Conservation (phyloP, 1,140 invertebrate genomes). For the Drosophila kurseongensis region DNA sequence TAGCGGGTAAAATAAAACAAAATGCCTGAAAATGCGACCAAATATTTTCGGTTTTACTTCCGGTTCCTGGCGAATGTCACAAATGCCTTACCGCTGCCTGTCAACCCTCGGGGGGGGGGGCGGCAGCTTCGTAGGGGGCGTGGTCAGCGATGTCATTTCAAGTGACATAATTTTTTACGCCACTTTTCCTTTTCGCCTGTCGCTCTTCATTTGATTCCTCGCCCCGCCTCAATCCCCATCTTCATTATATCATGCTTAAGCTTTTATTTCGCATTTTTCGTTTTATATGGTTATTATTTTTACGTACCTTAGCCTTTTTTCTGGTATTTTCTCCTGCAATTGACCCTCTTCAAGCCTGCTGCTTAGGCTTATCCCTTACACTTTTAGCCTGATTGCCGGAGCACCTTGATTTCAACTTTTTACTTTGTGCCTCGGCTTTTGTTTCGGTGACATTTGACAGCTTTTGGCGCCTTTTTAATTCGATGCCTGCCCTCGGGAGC, state of each 20-base stretch:
- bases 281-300: slow-evolving; percentile 45
- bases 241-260: slow-evolving; percentile 63
- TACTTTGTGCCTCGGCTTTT: slow-evolving; percentile 35
- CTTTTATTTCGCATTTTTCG: slow-evolving; percentile 51
- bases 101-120: slow-evolving; percentile 20
- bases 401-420: slow-evolving; percentile 57
- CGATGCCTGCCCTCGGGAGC: slow-evolving; percentile 42
- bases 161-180: slow-evolving; percentile 65
- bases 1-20: slow-evolving; percentile 26
- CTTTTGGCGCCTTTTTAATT: slow-evolving; percentile 77
- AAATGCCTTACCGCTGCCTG: slow-evolving; percentile 30
- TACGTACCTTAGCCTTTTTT: slow-evolving; percentile 26
- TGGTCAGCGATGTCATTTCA: slow-evolving; percentile 41
- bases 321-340: slow-evolving; percentile 50
- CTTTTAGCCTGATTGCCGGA: slow-evolving; percentile 42
- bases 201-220: slow-evolving; percentile 47
- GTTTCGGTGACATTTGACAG: slow-evolving; percentile 70
- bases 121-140: slow-evolving; percentile 8
- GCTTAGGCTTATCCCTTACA: slow-evolving; percentile 56
- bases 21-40: slow-evolving; percentile 57
- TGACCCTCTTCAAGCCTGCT: slow-evolving; percentile 39
- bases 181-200: slow-evolving; percentile 35
- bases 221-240: neutral
- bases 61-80: slow-evolving; percentile 45
- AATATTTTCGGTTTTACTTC: slow-evolving; percentile 74